Percentiles rank a stretch among this genome's conserved stretches.
Conservation (phyloP, 2,797 vertebrate genomes). For the Rhincodon typus region DNA sequence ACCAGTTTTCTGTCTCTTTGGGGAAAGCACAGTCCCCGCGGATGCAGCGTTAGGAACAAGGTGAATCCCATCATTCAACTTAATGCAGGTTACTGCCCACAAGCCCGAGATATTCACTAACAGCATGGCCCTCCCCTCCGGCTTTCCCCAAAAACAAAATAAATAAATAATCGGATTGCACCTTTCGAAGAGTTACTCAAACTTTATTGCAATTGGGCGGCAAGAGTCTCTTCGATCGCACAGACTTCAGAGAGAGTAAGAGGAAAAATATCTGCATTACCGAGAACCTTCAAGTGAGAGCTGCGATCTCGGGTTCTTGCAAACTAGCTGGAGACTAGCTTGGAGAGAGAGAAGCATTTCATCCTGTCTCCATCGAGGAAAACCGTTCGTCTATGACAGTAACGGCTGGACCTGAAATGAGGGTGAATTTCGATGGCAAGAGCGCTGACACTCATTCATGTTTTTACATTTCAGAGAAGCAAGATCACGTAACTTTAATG, state of each 20-base stretch:
- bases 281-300: background rate
- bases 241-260: background rate
- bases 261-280: background rate
- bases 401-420: background rate
- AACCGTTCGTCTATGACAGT: background rate
- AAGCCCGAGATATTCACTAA: background rate
- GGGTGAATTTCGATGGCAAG: background rate
- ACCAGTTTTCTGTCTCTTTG: background rate
- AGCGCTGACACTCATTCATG: no score
- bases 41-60: no score
- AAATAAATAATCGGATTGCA: background rate
- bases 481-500: constrained; percentile 17
- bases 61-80: background rate
- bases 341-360: background rate
- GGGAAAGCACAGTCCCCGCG: background rate
- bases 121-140: background rate
- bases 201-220: background rate
- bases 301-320: background rate
- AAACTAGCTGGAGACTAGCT: background rate
- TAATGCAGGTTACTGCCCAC: background rate
- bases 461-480: background rate
- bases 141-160: background rate
- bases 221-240: background rate
- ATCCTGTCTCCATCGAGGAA: background rate
- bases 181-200: background rate